Conservation (phyloP, 2,888 invertebrate species). For the Byasa hedistus region DNA sequence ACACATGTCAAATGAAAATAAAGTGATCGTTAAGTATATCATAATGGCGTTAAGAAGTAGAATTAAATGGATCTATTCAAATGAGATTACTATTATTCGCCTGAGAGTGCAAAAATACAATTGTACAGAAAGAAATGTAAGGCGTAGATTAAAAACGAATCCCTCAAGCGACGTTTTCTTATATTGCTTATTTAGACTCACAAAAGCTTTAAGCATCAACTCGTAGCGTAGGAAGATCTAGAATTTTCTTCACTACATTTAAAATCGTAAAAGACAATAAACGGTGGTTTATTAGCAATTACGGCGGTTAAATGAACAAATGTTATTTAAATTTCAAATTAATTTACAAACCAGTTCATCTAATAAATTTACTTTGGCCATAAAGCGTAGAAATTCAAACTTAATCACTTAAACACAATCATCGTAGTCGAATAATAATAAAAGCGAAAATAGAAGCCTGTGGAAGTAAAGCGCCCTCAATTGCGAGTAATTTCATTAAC, state of each 20-base stretch:
- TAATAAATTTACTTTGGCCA: neutral
- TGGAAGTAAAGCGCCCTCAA: slow-evolving; percentile 3
- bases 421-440: neutral
- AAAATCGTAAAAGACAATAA: too few species aligned
- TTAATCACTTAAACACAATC: slow-evolving; percentile 4
- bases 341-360: neutral
- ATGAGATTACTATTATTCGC: slow-evolving; percentile 14
- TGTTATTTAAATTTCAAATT: neutral
- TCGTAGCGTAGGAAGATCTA: neutral
- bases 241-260: too few species aligned
- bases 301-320: neutral
- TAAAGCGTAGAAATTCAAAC: neutral
- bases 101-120: slow-evolving; percentile 9
- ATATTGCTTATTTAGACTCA: neutral
- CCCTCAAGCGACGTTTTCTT: slow-evolving; percentile 7
- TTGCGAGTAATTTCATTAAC: slow-evolving; percentile 20
- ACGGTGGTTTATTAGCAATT: neutral
- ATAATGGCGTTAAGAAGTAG: neutral
- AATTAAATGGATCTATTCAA: slow-evolving; percentile 17
- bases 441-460: slow-evolving; percentile 1
- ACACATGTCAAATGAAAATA: neutral
- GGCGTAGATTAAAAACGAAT: slow-evolving; percentile 6
- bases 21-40: neutral
- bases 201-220: neutral
- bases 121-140: slow-evolving; percentile 16